These are phyloP conservation scores for Acheta domesticus DNA, from an alignment of 2,888 invertebrate genomes.

Conservation along the genomic window DNA sequence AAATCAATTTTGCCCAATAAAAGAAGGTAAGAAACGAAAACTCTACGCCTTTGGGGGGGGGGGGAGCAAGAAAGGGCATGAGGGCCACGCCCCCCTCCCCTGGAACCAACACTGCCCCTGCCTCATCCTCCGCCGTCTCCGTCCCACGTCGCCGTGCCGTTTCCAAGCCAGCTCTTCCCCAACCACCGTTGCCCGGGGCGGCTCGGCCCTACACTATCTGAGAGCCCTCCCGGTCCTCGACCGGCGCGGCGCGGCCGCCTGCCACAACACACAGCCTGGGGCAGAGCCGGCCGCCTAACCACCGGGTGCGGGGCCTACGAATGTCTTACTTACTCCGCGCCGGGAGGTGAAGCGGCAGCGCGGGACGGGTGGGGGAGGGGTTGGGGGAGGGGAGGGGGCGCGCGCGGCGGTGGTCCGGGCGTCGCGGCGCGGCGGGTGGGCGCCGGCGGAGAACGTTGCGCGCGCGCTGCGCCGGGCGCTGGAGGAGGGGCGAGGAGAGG, in stretches of 20 bases:
- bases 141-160: too few species aligned
- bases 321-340: not conserved
- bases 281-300: not conserved
- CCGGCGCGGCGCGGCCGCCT: not conserved
- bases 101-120: too few species aligned
- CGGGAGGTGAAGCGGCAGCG: not conserved
- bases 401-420: not conserved
- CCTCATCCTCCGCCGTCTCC: too few species aligned
- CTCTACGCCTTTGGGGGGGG: too few species aligned
- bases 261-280: slow-evolving; percentile 5
- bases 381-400: not conserved
- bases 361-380: not conserved
- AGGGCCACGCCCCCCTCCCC: too few species aligned
- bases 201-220: too few species aligned
- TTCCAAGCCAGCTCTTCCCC: not conserved
- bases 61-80: too few species aligned
- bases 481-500: not conserved
- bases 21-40: too few species aligned
- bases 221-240: too few species aligned
- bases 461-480: not conserved
- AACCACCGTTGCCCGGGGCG: not conserved
- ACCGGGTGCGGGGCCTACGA: slow-evolving; percentile 10
- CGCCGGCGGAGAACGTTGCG: not conserved
- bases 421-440: slow-evolving; percentile 1
- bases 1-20: too few species aligned